Evolutionary conservation across 2,888 invertebrate genomes (phyloP).

Genomic region (Spicauda simplicius): DNA sequence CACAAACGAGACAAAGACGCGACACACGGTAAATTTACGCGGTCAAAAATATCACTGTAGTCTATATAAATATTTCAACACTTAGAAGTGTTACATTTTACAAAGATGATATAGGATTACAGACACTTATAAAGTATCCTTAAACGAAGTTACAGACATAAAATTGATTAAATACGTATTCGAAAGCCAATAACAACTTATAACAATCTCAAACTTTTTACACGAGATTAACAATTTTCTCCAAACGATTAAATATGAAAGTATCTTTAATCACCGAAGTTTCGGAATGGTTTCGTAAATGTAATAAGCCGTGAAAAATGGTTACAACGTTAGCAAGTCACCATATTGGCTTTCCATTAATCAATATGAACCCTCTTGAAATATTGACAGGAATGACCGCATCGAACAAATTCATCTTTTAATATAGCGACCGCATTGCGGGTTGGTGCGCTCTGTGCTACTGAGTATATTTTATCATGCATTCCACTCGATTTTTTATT

Average conservation of each 20-base stretch:
- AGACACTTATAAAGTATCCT: too few species aligned
- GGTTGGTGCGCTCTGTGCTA: neutral
- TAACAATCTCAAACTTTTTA: constrained; percentile 1
- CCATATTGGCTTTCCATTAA: constrained; percentile 62
- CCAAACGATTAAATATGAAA: constrained; percentile 8
- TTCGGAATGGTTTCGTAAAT: constrained; percentile 48
- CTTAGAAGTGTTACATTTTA: too few species aligned
- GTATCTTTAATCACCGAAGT: constrained; percentile 46
- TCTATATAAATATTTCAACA: too few species aligned
- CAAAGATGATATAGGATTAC: too few species aligned
- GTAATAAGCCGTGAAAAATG: constrained; percentile 62
- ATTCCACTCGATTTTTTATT: too few species aligned
- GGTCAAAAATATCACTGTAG: too few species aligned
- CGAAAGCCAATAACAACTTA: constrained; percentile 11
- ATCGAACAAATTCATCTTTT: constrained; percentile 28
- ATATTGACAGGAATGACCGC: constrained; percentile 36
- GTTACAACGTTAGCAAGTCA: constrained; percentile 64
- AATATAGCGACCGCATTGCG: neutral
- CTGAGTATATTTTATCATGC: too few species aligned
- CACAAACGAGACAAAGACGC: too few species aligned
- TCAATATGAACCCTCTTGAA: constrained; percentile 47
- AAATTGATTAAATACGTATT: neutral
- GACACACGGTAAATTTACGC: too few species aligned
- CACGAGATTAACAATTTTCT: constrained; percentile 3
- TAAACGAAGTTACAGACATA: neutral